Evolutionary conservation across 2,888 invertebrate species (phyloP).

Genomic region (Oasisia sp.): DNA sequence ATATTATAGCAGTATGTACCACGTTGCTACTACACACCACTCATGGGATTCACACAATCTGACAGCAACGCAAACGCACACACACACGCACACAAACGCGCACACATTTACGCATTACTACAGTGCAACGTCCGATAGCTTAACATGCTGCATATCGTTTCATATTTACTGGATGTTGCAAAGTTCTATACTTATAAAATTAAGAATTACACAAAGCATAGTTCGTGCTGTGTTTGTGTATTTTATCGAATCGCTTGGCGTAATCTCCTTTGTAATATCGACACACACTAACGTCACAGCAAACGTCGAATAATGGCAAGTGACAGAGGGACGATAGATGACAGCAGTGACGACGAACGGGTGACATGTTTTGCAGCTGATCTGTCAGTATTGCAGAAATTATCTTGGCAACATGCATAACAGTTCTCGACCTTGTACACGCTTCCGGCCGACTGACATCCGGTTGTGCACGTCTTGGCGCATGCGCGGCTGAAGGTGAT

Average conservation of each 20-base stretch:
- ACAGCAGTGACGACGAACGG: not conserved
- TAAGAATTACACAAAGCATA: not conserved
- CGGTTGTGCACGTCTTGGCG: constrained; percentile 22
- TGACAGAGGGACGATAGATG: not conserved
- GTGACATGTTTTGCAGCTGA: not conserved
- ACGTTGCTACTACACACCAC: not conserved
- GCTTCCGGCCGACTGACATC: constrained; percentile 30
- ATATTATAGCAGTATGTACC: not conserved
- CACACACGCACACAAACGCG: not conserved
- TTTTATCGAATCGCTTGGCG: not conserved
- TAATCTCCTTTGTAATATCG: not conserved
- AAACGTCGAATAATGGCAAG: not conserved
- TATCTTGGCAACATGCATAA: constrained; percentile 25
- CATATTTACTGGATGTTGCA: not conserved
- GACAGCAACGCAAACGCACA: not conserved
- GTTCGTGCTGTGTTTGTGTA: not conserved
- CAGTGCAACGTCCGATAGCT: not conserved
- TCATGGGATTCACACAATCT: too few species aligned
- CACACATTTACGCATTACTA: not conserved
- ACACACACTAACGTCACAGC: not conserved
- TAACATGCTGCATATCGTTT: not conserved
- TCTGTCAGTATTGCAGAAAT: constrained; percentile 28
- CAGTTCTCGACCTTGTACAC: constrained; percentile 26
- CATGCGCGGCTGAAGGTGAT: constrained; percentile 31
- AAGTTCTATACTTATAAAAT: not conserved